Conservation (phyloP, 2,888 invertebrate species). For the Lacanobia wlatinum region DNA sequence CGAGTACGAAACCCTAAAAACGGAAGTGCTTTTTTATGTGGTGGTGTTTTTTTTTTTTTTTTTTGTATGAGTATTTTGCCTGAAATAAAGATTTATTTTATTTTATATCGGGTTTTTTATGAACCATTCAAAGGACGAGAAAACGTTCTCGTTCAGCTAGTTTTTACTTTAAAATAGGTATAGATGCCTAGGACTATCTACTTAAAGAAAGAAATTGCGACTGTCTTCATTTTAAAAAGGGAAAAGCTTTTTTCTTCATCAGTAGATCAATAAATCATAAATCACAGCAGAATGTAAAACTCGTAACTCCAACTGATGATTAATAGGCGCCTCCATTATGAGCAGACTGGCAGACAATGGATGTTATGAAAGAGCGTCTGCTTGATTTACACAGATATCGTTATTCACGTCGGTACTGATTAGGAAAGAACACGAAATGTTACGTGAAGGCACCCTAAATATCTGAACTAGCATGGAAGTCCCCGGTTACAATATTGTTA, state of each 20-base stretch:
- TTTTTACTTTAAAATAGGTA: too few relatives aligned
- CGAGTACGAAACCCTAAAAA: too few relatives aligned
- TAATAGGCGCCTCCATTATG: conserved; percentile 49
- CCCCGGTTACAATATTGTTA: too few relatives aligned
- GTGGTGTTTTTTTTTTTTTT: too few relatives aligned
- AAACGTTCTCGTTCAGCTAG: too few relatives aligned
- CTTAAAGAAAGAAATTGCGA: neutral
- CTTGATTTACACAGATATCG: conserved; percentile 24
- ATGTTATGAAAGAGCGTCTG: conserved; percentile 13
- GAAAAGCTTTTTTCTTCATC: neutral
- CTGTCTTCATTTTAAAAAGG: neutral
- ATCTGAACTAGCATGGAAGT: neutral
- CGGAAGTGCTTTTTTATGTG: too few relatives aligned
- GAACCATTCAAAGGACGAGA: too few relatives aligned
- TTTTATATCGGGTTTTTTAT: too few relatives aligned
- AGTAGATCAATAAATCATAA: conserved; percentile 25
- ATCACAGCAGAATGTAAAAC: conserved; percentile 44
- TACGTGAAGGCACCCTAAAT: neutral
- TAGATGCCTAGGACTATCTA: neutral
- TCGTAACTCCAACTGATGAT: conserved; percentile 47
- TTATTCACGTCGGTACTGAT: conserved; percentile 25
- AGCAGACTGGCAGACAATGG: conserved; percentile 43
- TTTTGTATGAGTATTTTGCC: too few relatives aligned
- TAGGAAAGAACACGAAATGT: conserved; percentile 6
- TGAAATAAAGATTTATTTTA: too few relatives aligned